These are phyloP conservation scores for Trichosurus vulpecula DNA, from an alignment of 2,797 vertebrate genomes.

Conservation along the genomic window DNA sequence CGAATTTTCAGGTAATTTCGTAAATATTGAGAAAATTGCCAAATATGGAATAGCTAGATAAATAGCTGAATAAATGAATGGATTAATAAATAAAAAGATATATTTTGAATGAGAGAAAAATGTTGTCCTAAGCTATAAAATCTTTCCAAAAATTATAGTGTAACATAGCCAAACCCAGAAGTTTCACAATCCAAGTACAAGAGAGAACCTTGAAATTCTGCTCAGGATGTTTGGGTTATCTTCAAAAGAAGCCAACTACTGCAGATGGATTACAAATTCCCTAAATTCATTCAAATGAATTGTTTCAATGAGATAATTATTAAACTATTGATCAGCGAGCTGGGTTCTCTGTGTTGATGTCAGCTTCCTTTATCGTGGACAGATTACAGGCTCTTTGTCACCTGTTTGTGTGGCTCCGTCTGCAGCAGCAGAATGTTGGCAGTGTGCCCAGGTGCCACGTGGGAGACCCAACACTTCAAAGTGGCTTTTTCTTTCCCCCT, in stretches of 20 bases:
- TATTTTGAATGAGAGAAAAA: slow-evolving; percentile 23
- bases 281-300: slow-evolving; percentile 68
- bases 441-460: slow-evolving; percentile 75
- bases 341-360: slow-evolving; percentile 65
- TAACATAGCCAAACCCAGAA: slow-evolving; percentile 58
- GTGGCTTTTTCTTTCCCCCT: slow-evolving; percentile 72
- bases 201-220: slow-evolving; percentile 4
- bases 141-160: slow-evolving; percentile 56
- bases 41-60: background rate
- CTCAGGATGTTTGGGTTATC: background rate
- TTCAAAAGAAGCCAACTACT: slow-evolving; percentile 24
- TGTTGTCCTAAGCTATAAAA: slow-evolving; percentile 37
- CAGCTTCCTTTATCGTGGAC: slow-evolving; percentile 74
- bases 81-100: background rate
- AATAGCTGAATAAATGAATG: background rate
- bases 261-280: slow-evolving; percentile 11
- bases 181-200: slow-evolving; percentile 67
- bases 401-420: slow-evolving; percentile 65
- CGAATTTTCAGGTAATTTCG: slow-evolving; percentile 57
- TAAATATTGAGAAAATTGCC: slow-evolving; percentile 49
- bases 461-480: slow-evolving; percentile 76
- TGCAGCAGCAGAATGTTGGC: slow-evolving; percentile 77
- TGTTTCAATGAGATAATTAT: slow-evolving; percentile 80
- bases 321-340: slow-evolving; percentile 79
- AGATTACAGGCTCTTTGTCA: slow-evolving; percentile 78